Evolutionary conservation across 2,888 invertebrate genomes (phyloP).

Genomic region (Cataglyphis altisquamis): DNA sequence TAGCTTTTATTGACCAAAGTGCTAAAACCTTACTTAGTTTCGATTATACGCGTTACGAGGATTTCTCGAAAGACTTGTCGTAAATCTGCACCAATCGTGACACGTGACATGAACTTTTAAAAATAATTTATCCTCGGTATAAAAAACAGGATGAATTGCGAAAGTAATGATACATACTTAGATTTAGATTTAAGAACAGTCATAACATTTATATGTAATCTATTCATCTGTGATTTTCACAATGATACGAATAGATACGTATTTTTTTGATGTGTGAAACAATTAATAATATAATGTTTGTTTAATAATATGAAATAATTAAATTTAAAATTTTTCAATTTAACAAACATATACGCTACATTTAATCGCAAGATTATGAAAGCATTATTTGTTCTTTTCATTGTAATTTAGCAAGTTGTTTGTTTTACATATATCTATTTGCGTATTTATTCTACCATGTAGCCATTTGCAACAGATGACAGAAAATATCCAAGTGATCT

Average conservation of each 20-base stretch:
- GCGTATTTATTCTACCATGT: conserved; percentile 3
- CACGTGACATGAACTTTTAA: background rate
- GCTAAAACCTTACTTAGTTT: conserved; percentile 40
- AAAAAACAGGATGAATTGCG: background rate
- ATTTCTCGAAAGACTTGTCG: conserved; percentile 21
- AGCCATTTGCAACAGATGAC: conserved; percentile 12
- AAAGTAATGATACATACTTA: background rate
- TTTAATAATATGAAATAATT: background rate
- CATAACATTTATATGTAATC: background rate
- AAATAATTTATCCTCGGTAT: background rate
- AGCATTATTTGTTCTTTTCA: background rate
- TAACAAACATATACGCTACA: background rate
- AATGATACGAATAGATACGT: background rate
- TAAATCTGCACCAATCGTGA: background rate
- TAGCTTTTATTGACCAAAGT: conserved; percentile 35
- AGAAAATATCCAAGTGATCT: conserved; percentile 1
- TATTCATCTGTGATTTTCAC: background rate
- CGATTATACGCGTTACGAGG: conserved; percentile 17
- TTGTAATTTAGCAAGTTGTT: background rate
- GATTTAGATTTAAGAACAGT: background rate
- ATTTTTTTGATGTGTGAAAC: background rate
- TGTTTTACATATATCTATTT: background rate
- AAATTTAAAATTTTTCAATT: background rate
- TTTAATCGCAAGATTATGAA: conserved; percentile 5
- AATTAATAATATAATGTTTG: background rate